Evolutionary conservation across 2,888 invertebrate species (phyloP).

Genomic region (Elgonia sp.): DNA sequence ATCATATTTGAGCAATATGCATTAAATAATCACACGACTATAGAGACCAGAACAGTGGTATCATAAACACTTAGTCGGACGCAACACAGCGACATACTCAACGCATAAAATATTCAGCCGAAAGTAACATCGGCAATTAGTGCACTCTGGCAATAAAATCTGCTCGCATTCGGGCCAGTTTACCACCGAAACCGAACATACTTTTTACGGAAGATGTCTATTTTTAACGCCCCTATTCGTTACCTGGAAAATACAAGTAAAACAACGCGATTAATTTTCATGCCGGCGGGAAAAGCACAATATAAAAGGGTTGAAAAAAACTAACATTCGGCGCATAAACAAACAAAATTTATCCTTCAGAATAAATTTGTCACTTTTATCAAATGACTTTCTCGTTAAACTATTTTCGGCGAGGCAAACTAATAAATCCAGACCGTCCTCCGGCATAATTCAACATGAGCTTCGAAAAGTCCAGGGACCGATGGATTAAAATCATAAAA

Average conservation of each 20-base stretch:
- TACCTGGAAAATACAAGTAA: slow-evolving; percentile 27
- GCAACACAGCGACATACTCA: slow-evolving; percentile 12
- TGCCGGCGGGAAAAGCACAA: not conserved
- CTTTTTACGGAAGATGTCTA: slow-evolving; percentile 11
- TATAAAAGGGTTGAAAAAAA: not conserved
- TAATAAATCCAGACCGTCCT: slow-evolving; percentile 32
- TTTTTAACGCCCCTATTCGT: not conserved
- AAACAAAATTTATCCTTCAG: not conserved
- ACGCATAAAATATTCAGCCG: slow-evolving; percentile 17
- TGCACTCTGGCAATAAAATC: slow-evolving; percentile 7
- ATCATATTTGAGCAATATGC: slow-evolving; percentile 4
- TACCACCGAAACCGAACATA: slow-evolving; percentile 13
- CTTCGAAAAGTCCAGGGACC: slow-evolving; percentile 4
- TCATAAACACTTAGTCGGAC: slow-evolving; percentile 17
- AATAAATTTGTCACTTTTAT: slow-evolving; percentile 58
- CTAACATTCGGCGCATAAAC: not conserved
- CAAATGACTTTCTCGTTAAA: slow-evolving; percentile 58
- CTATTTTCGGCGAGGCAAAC: slow-evolving; percentile 57
- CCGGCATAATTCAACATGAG: not conserved
- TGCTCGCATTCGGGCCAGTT: not conserved
- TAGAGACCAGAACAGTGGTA: not conserved
- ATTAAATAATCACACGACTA: slow-evolving; percentile 8
- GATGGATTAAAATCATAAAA: slow-evolving; percentile 52
- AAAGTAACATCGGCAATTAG: slow-evolving; percentile 32
- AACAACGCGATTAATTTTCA: slow-evolving; percentile 5